Evolutionary conservation across 2,888 invertebrate genomes (phyloP), one percentile per base, ranked within the genome.

Genomic region (Phengaris alcon): DNA sequence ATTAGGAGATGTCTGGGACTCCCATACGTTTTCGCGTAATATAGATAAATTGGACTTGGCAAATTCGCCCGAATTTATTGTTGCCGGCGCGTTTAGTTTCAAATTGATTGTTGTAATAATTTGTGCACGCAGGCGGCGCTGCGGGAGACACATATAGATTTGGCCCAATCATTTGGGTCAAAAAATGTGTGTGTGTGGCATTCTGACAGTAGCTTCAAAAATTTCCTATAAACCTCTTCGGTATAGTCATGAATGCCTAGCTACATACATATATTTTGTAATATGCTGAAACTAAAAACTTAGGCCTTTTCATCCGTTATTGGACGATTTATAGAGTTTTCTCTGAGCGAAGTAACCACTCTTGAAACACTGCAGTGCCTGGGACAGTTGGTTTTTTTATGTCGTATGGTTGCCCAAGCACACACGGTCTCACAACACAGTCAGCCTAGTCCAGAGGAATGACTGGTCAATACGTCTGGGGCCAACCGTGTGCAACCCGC

Each of bases 71-170:
- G 22, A 13, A 72, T 72, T 72, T 72, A 72, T 54, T 54, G 52
- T 54, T 72, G 54, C 35, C 48, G 46, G 48, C 48, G n/a, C n/a
- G 22, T 70, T 72, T 72, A 72, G 72, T 72, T 54, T 35, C 35
- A 52, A 72, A 72, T 72, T 72, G 72, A 72, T 72, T 72, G 72
- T 72, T 72, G 72, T 54, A 72, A 73, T 73, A 73, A 73, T 55
- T 73, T 46, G 73, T 35, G 57, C 44, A 64, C 64, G 13, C 64
- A 64, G 64, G 22, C 64, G 64, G 64, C 35, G 35, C 35, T 64
- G 64, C 35, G 64, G 35, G 12, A 64, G 12, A 64, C 64, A 9
- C 15, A 44, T 64, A 64, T 52, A 52, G 52, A 13, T 44, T 9
- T 64, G 12, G 35, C 6, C 35, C 64, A 12, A 64, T 64, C 35